A percentile compares a stretch with the other conserved stretches of the same genome.
phyloP scores from a whole-genome alignment of 2,888 invertebrate genomes.

The Encarsia formosa region DNA sequence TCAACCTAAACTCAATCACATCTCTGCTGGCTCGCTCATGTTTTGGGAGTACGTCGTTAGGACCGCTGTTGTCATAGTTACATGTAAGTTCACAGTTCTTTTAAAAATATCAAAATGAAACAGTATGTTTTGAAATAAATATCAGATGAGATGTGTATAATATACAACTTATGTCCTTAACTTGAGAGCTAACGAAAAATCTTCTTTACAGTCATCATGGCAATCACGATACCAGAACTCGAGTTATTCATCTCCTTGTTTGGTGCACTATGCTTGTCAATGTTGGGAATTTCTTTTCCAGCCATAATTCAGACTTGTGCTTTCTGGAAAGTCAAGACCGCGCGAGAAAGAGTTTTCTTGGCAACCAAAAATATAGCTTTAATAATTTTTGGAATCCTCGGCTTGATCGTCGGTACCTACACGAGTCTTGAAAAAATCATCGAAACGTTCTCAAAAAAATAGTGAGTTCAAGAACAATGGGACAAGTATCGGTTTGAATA shows the following conservation, averaged over 20 bases:
- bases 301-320: constrained; percentile 82
- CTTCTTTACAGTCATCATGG: constrained; percentile 68
- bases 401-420: constrained; percentile 67
- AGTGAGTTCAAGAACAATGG: background rate
- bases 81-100: constrained; percentile 71
- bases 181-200: background rate
- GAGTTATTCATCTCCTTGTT: constrained; percentile 68
- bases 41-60: constrained; percentile 77
- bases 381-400: constrained; percentile 63
- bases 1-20: constrained; percentile 58
- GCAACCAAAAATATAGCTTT: constrained; percentile 61
- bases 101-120: background rate
- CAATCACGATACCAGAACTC: constrained; percentile 79
- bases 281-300: constrained; percentile 84
- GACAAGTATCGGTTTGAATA: too few relatives aligned
- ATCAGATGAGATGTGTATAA: too few relatives aligned
- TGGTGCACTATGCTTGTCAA: constrained; percentile 87
- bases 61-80: constrained; percentile 71
- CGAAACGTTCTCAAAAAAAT: constrained; percentile 4
- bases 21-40: constrained; percentile 54
- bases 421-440: constrained; percentile 63
- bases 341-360: constrained; percentile 57
- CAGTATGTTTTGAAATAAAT: background rate
- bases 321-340: constrained; percentile 67
- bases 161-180: background rate